Evolutionary conservation across 2,888 invertebrate species (phyloP), one percentile per base, ranked within the genome.

Genomic region (Horisme vitalbata): DNA sequence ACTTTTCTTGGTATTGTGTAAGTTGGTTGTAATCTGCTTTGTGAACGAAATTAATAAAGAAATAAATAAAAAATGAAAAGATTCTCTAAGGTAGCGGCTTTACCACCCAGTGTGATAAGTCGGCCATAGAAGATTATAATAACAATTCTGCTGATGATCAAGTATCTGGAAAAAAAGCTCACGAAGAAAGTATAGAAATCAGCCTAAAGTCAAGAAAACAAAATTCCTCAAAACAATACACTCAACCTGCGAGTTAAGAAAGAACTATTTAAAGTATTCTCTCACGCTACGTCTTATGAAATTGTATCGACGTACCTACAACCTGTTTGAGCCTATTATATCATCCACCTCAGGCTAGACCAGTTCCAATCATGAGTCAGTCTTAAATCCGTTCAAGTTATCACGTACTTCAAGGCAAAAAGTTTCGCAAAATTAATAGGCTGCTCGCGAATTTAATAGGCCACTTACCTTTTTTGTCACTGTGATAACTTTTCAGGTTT

Each of bases 341-440:
- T 49, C 39, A 49, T 38, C 49, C 26, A 31, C 55, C 41, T 36
- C 46, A 30, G 55, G 58, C 55, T 38, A 46, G 47, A 58, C 60
- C 55, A 41, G 60, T 61, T 58, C 30, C 45, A 44, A 51, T 41
- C 38, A 47, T 49, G 49, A 50, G 30, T 49, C 44, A 49, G 31
- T 45, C 23, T 35, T 35, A 39, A 49, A 44, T 49, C 48, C 38
- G 48, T 49, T 35, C 39, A 39, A 35, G 43, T 49, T 28, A 48
- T 18, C 49, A 49, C 44, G 44, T 44, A 39, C 4, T 18, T 5
- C 44, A 23, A 49, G 26, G 39, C 24, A 49, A 49, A 49, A 49
- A 49, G 35, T 36, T 31, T 18, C 30, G 23, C 27, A 14, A 44
- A 49, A 49, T 45, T 49, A 44, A 49, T 48, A 41, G 43, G 37